These are phyloP conservation scores for Aphelenchoides bicaudatus DNA, from an alignment of 2,888 invertebrate species.

Conservation along the genomic window DNA sequence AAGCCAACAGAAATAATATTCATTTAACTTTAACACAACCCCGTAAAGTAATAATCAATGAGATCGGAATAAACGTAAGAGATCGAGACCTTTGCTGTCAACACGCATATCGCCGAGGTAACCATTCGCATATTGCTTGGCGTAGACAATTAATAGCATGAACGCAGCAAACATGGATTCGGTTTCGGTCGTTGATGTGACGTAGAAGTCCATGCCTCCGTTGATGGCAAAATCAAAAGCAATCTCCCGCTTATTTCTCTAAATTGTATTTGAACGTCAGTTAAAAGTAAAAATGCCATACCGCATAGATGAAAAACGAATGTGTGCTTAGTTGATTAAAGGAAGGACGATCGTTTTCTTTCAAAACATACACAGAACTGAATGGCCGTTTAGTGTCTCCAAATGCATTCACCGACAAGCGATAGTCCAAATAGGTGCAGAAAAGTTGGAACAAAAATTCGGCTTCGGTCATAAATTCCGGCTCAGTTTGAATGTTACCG, in stretches of 20 bases:
- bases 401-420: constrained; percentile 19
- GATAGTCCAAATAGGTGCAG: constrained; percentile 78
- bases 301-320: constrained; percentile 13
- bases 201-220: constrained; percentile 13
- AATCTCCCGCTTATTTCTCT: constrained; percentile 5
- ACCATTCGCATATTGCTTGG: constrained; percentile 1
- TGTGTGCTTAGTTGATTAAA: constrained; percentile 15
- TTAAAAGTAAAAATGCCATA: constrained; percentile 20
- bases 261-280: constrained; percentile 17
- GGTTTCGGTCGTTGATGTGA: neutral
- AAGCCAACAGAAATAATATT: too few relatives aligned
- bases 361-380: constrained; percentile 26
- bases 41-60: too few relatives aligned
- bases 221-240: constrained; percentile 14
- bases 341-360: constrained; percentile 12
- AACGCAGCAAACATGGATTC: constrained; percentile 8
- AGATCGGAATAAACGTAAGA: neutral
- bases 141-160: neutral
- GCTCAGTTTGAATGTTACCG: too few relatives aligned
- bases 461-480: too few relatives aligned
- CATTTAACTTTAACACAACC: too few relatives aligned
- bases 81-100: constrained; percentile 8
- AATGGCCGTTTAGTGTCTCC: constrained; percentile 30
- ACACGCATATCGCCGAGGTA: constrained; percentile 13
- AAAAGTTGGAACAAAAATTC: constrained; percentile 81